A percentile compares a stretch with the other conserved stretches of the same genome.
phyloP scores from a whole-genome alignment of 2,797 vertebrate species.

The Sebastes trivittatus region DNA sequence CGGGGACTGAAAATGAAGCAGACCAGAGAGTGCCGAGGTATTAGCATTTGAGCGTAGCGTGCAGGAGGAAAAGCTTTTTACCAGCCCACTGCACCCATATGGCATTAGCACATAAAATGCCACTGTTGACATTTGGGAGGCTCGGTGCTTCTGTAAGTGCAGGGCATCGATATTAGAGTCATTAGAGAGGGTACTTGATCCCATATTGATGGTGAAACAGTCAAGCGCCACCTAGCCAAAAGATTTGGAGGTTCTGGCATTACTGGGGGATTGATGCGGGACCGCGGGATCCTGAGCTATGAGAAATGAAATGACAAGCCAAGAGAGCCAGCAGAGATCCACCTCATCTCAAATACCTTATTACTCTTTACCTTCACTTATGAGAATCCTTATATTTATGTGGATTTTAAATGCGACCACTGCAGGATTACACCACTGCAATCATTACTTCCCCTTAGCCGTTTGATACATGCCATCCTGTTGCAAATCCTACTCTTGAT shows the following conservation, averaged over 20 bases:
- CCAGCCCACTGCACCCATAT: slow-evolving; percentile 82
- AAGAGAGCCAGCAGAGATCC: slow-evolving; percentile 1
- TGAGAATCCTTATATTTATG: slow-evolving; percentile 41
- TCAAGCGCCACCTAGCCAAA: slow-evolving; percentile 59
- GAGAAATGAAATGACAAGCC: slow-evolving; percentile 38
- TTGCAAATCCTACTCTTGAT: slow-evolving; percentile 60
- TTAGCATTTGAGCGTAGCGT: slow-evolving; percentile 83
- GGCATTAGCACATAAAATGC: slow-evolving; percentile 83
- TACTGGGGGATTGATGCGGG: slow-evolving; percentile 28
- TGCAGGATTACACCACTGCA: slow-evolving; percentile 43
- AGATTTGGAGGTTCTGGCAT: slow-evolving; percentile 39
- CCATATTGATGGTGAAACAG: slow-evolving; percentile 75
- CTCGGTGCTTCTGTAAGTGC: slow-evolving; percentile 76
- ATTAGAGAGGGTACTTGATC: slow-evolving; percentile 78
- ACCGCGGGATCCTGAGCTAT: slow-evolving; percentile 15
- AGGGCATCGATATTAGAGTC: slow-evolving; percentile 79
- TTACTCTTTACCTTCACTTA: slow-evolving; percentile 29
- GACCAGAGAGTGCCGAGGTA: slow-evolving; percentile 81
- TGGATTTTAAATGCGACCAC: slow-evolving; percentile 33
- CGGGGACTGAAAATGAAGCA: slow-evolving; percentile 79
- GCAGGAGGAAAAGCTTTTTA: slow-evolving; percentile 84
- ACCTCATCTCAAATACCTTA: slow-evolving; percentile 28
- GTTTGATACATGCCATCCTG: slow-evolving; percentile 52
- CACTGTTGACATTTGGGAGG: slow-evolving; percentile 83
- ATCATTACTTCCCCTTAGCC: slow-evolving; percentile 53